Evolutionary conservation across 2,797 vertebrate genomes (phyloP), one percentile per base, ranked within the genome.

Genomic region (Carcharodon carcharias): DNA sequence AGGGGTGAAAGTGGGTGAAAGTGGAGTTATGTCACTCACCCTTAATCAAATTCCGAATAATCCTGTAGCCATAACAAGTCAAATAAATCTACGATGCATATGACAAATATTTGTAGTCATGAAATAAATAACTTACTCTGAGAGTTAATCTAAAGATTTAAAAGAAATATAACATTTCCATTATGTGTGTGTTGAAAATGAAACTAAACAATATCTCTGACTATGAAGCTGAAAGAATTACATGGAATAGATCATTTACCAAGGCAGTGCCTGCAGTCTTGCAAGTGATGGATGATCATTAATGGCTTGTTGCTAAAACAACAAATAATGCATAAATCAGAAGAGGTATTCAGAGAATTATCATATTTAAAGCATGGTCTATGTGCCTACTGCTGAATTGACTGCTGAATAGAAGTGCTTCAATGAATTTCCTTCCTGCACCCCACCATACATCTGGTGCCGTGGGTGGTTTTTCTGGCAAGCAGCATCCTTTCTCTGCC

Each of bases 221-320:
- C 35, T 26, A 45, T 65, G 18, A 67, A 92, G 35, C 58, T 45
- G 35, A 16, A 92, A 92, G 35, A 63, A 96, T 35, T n/a, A 2
- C 31, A 73, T 31, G 54, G 11, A 35, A 80, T 54, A 35, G 23
- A 67, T 23, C 26, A 69, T 71, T 98, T 98, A 98, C 97, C 97
- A 98, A 98, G 97, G 96, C 97, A 98, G 56, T 98, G 98, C 58
- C 97, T 97, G 96, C 98, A 98, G 0, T 97, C 96, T 85, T 98
- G 98, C 96, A 98, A 97, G 96, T 98, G 98, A 96, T 98, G 98
- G 97, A 98, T 98, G 94, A 98, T 97, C 98, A 98, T 98, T 96
- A 98, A 94, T 12, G 98, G 98, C 96, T 98, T 98, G 96, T 98
- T 98, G 96, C 98, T 98, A 96, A 96, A 96, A 97, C 97, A 31